Evolutionary conservation across 2,888 invertebrate genomes (phyloP), one percentile per base, ranked within the genome.

Genomic region (Troides helena): DNA sequence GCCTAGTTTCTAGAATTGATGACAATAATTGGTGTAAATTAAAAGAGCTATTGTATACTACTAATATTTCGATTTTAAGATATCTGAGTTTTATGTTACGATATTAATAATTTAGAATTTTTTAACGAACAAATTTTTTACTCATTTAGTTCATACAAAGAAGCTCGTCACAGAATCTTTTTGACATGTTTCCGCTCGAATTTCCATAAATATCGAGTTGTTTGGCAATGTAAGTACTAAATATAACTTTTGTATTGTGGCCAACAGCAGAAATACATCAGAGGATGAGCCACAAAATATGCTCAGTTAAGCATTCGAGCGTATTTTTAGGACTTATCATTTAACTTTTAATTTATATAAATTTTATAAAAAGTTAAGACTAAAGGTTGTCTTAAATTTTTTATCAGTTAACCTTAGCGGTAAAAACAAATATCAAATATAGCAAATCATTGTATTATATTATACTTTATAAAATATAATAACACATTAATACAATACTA

Each of bases 261-360:
- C 66, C 63, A 71, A 73, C 66, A 65, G 71, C 59, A 67, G 67
- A 67, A 64, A 64, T 62, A 67, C 71, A 71, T 69, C 65, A 50
- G 65, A 67, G 70, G 73, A 74, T 74, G 71, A 71, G 74, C 69
- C 61, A 66, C 72, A 65, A 69, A 72, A 74, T 73, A 68, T 30
- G 30, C 68, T 71, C 73, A 74, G 73, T 63, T 71, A 65, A 74
- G 75, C 75, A 68, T 70, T 71, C 73, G 72, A 75, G 77, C 77
- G 76, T 77, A 77, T 73, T 71, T 71, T 65, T 72, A 77, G 76
- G 71, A 78, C 81, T 84, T 84, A 83, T 81, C 74, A 74, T 73
- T 75, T 76, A 75, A 1, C 21, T 10, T 39, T 39, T 6, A 1
- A 39, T 39, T 39, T 39, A 39, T 39, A 39, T 10, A 39, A 10